These are phyloP conservation scores for Clupea harengus DNA, from an alignment of 2,113 vertebrate species.

Conservation along the genomic window DNA sequence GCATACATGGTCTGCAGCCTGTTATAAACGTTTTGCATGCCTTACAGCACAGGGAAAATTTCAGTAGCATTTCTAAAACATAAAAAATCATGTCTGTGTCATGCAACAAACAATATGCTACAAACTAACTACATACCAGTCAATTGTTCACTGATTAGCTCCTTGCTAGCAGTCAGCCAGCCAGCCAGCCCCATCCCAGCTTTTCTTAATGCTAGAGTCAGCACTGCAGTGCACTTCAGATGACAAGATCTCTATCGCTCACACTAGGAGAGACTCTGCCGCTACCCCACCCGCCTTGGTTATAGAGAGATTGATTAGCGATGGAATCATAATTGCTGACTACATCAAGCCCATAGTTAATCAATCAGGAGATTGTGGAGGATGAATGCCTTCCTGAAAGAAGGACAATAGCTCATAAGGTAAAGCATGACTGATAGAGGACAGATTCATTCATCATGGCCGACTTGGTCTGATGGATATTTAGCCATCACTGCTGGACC, in stretches of 20 bases:
- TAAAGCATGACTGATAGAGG: conserved; percentile 73
- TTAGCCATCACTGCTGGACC: conserved; percentile 58
- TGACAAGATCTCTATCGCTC: conserved; percentile 10
- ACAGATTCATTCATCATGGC: conserved; percentile 71
- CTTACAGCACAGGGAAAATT: neutral
- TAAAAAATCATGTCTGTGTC: neutral
- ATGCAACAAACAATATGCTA: neutral
- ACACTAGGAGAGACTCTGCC: neutral
- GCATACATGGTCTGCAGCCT: neutral
- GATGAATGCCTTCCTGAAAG: conserved; percentile 65
- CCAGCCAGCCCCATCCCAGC: neutral
- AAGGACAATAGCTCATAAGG: conserved; percentile 69
- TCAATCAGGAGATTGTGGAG: conserved; percentile 67
- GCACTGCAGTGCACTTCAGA: conserved; percentile 26
- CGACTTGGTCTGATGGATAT: conserved; percentile 69
- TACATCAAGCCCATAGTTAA: conserved; percentile 67
- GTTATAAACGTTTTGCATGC: neutral
- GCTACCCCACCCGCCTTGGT: neutral
- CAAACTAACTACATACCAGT: neutral
- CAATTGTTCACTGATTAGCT: neutral
- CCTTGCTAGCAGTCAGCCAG: neutral
- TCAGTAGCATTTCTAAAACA: neutral
- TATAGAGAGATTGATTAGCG: conserved; percentile 65
- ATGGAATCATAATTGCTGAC: conserved; percentile 73
- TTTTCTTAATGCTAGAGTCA: neutral